A percentile compares a stretch with the other conserved stretches of the same genome.
Conservation (phyloP, 2,888 invertebrate genomes). For the Thelaira solivaga region DNA sequence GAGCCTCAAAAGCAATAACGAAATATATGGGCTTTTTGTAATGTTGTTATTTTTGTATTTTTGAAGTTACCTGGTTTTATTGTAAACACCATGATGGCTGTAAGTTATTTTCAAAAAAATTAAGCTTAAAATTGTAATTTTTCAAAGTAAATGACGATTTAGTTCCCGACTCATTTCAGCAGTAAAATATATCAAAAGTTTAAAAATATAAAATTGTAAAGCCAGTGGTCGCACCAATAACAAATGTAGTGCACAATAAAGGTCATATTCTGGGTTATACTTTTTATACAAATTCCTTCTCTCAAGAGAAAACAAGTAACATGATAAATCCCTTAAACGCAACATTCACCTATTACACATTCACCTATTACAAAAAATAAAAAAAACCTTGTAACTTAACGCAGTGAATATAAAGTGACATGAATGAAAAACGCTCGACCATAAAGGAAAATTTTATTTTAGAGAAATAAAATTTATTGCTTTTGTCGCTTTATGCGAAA, state of each 20-base stretch:
- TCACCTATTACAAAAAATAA: too few relatives aligned
- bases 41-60: too few relatives aligned
- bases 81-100: too few relatives aligned
- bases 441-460: conserved; percentile 36
- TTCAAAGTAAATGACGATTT: too few relatives aligned
- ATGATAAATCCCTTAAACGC: conserved; percentile 30
- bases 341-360: conserved; percentile 1
- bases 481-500: conserved; percentile 52
- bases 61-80: too few relatives aligned
- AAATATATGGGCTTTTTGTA: too few relatives aligned
- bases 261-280: neutral
- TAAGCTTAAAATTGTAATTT: too few relatives aligned
- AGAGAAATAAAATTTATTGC: conserved; percentile 53
- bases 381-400: neutral
- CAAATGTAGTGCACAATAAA: neutral
- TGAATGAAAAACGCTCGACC: conserved; percentile 6
- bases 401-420: conserved; percentile 25
- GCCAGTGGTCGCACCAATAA: neutral
- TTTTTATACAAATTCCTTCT: conserved; percentile 4
- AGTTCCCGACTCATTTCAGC: too few relatives aligned
- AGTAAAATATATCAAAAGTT: neutral
- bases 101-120: too few relatives aligned
- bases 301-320: neutral
- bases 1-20: too few relatives aligned
- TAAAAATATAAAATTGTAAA: conserved; percentile 2